Percentiles rank a stretch among this genome's conserved stretches.
Conservation (phyloP, 2,797 vertebrate genomes). For the Spheniscus humboldti region DNA sequence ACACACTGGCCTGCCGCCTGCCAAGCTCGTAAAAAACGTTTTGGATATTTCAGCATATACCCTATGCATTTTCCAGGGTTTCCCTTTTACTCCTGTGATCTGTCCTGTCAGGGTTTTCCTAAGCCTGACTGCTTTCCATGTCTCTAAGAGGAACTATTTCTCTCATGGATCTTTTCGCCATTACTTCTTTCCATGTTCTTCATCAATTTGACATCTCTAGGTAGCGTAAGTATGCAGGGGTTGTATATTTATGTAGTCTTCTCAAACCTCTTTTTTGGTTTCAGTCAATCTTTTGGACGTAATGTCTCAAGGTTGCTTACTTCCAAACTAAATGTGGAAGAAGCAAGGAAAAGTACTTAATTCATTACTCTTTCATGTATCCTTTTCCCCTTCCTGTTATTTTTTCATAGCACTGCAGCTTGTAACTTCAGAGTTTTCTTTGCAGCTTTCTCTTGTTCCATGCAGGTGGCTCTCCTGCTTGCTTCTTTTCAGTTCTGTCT, state of each 20-base stretch:
- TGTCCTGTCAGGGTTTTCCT: neutral
- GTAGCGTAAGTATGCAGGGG: neutral
- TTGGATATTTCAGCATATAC: too few relatives aligned
- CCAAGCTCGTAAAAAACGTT: neutral
- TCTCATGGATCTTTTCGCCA: neutral
- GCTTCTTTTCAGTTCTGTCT: neutral
- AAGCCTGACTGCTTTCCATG: fast-evolving
- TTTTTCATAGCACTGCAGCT: neutral
- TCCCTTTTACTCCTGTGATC: neutral
- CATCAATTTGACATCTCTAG: neutral
- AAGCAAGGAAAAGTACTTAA: neutral
- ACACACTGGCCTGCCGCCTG: neutral
- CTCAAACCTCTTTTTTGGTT: neutral
- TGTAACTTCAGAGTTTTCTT: neutral
- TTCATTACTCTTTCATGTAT: neutral
- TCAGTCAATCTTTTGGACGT: neutral
- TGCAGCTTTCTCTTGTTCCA: neutral
- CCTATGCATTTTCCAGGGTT: neutral
- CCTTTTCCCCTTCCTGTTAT: neutral
- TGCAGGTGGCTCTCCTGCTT: neutral
- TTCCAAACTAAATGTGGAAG: neutral
- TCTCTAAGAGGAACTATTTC: neutral
- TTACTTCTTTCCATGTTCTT: neutral
- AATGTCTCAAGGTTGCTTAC: neutral
- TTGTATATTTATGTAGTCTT: neutral